Evolutionary conservation across 2,797 vertebrate species (phyloP).

Genomic region (Hypotaenidia philippensis): DNA sequence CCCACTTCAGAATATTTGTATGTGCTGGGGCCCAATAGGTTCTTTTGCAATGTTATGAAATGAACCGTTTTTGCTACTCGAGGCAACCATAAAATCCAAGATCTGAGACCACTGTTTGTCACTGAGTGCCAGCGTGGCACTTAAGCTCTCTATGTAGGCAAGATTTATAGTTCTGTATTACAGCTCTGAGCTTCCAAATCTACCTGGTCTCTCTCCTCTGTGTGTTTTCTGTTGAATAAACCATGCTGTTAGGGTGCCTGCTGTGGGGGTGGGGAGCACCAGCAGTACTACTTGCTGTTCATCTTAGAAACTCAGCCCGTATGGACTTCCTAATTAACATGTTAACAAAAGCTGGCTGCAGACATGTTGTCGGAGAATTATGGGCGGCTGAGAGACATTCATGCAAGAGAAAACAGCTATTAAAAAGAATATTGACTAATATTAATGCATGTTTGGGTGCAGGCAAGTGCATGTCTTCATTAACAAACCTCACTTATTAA

Average conservation of each 20-base stretch:
- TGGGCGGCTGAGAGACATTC: not conserved
- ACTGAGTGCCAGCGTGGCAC: not conserved
- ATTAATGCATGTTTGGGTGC: not conserved
- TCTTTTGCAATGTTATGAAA: not conserved
- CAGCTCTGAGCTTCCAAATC: not conserved
- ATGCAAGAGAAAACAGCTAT: constrained; percentile 25
- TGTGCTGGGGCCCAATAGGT: not conserved
- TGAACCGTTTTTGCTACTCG: not conserved
- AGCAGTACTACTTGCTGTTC: constrained; percentile 35
- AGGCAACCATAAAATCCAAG: constrained; percentile 16
- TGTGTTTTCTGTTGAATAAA: constrained; percentile 1
- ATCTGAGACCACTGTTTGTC: not conserved
- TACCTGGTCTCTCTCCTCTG: not conserved
- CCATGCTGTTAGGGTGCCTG: not conserved
- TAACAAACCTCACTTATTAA: not conserved
- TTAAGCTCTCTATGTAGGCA: not conserved
- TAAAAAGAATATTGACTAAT: constrained; percentile 49
- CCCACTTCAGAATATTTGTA: not conserved
- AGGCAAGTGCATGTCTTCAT: not conserved
- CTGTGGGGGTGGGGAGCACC: not conserved
- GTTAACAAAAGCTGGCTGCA: constrained; percentile 46
- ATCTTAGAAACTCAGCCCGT: constrained; percentile 33
- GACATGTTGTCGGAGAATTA: constrained; percentile 43
- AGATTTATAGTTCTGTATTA: constrained; percentile 18
- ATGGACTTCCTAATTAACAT: constrained; percentile 43